Evolutionary conservation across 2,797 vertebrate genomes (phyloP).

Genomic region (Gephyroberyx darwinii): DNA sequence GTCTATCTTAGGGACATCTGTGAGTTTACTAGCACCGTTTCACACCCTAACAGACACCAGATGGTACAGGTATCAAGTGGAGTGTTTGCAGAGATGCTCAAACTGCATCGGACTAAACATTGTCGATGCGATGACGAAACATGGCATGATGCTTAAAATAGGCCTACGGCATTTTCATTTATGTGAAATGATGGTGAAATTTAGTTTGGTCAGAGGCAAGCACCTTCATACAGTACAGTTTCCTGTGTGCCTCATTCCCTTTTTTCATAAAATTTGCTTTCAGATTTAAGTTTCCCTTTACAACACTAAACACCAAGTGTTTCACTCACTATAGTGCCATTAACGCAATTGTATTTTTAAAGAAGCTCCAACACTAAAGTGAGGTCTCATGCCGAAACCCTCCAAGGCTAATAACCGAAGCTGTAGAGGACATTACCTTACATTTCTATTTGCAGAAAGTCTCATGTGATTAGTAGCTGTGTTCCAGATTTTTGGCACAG

Average conservation of each 20-base stretch:
- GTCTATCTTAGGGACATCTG: conserved; percentile 10
- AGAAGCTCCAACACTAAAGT: conserved; percentile 9
- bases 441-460: conserved; percentile 59
- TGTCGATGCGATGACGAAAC: neutral
- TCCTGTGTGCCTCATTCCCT: neutral
- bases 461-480: conserved; percentile 57
- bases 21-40: conserved; percentile 7
- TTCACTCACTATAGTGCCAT: too few relatives aligned
- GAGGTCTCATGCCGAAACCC: conserved; percentile 13
- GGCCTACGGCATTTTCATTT: too few relatives aligned
- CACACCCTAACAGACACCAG: conserved; percentile 20
- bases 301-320: too few relatives aligned
- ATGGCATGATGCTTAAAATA: neutral
- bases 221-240: neutral
- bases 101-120: neutral
- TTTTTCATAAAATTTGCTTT: neutral
- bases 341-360: neutral
- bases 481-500: conserved; percentile 70
- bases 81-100: conserved; percentile 1
- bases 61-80: conserved; percentile 20
- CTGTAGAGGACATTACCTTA: conserved; percentile 36
- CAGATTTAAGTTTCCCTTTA: neutral
- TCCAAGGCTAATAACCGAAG: conserved; percentile 25
- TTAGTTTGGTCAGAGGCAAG: neutral
- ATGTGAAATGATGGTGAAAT: neutral